Conservation (phyloP, 2,113 vertebrate genomes). For the Amphilophus citrinellus region DNA sequence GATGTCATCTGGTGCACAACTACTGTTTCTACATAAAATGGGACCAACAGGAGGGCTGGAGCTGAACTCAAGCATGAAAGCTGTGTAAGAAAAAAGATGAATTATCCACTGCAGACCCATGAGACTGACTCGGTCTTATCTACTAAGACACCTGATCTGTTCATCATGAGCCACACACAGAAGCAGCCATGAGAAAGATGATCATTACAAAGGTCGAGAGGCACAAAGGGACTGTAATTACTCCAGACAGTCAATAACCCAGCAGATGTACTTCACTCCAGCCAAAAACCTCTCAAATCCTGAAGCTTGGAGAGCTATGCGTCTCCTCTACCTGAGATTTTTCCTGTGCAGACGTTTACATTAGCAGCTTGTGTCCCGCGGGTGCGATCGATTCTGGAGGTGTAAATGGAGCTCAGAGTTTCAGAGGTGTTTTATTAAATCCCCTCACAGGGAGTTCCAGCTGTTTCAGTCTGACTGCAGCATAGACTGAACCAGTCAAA, state of each 20-base stretch:
- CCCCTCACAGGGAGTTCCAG: not conserved
- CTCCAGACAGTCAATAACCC: slow-evolving; percentile 16
- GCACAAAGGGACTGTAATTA: slow-evolving; percentile 3
- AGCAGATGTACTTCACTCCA: not conserved
- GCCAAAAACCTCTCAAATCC: not conserved
- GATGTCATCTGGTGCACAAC: not conserved
- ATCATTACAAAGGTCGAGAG: not conserved
- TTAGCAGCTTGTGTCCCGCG: not conserved
- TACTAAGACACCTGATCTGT: slow-evolving; percentile 29
- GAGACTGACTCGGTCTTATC: not conserved
- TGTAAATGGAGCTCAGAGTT: not conserved
- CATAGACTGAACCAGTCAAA: not conserved
- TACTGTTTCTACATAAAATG: not conserved
- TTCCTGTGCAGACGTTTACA: not conserved
- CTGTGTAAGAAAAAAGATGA: not conserved
- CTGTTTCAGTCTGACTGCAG: rapidly evolving
- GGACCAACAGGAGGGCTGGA: not conserved
- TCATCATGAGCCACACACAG: not conserved
- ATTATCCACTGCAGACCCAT: not conserved
- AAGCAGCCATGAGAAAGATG: slow-evolving; percentile 19
- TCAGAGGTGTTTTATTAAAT: slow-evolving; percentile 35
- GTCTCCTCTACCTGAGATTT: not conserved
- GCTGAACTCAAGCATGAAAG: not conserved
- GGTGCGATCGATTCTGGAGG: not conserved
- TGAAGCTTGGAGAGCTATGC: not conserved